Evolutionary conservation across 2,888 invertebrate genomes (phyloP).

Genomic region (Ommatoiulus sabulosus): DNA sequence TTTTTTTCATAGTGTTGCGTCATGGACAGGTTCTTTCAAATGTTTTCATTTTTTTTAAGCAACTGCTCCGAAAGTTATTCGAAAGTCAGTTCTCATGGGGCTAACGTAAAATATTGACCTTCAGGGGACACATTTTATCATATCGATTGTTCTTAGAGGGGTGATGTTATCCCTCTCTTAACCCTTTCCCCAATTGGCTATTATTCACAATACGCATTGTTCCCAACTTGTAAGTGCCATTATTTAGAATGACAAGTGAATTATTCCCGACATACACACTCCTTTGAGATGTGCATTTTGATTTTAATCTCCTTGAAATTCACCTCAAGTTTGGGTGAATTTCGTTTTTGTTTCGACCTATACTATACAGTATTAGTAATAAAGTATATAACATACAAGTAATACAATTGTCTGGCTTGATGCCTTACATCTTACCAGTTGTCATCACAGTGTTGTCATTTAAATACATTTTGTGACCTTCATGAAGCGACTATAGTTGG

Average conservation of each 20-base stretch:
- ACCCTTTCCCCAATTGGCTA: not conserved
- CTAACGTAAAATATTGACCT: not conserved
- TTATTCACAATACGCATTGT: not conserved
- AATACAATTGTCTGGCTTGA: too few species aligned
- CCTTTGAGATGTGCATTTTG: not conserved
- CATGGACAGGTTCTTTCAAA: too few species aligned
- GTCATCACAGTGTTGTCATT: too few species aligned
- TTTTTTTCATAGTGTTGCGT: too few species aligned
- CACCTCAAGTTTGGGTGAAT: not conserved
- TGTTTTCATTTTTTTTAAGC: not conserved
- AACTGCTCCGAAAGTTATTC: not conserved
- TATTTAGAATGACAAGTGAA: not conserved
- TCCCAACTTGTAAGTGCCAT: not conserved
- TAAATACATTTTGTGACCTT: too few species aligned
- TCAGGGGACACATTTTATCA: not conserved
- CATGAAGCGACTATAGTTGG: too few species aligned
- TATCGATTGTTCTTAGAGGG: not conserved
- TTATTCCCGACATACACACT: not conserved
- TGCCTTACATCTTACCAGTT: too few species aligned
- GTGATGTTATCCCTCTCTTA: not conserved
- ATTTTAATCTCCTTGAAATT: not conserved
- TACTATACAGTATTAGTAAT: too few species aligned
- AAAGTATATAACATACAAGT: too few species aligned
- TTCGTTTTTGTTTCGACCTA: too few species aligned
- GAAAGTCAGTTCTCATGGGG: not conserved